Conservation (phyloP, 2,797 vertebrate species). For the Hephaestus fuliginosus region DNA sequence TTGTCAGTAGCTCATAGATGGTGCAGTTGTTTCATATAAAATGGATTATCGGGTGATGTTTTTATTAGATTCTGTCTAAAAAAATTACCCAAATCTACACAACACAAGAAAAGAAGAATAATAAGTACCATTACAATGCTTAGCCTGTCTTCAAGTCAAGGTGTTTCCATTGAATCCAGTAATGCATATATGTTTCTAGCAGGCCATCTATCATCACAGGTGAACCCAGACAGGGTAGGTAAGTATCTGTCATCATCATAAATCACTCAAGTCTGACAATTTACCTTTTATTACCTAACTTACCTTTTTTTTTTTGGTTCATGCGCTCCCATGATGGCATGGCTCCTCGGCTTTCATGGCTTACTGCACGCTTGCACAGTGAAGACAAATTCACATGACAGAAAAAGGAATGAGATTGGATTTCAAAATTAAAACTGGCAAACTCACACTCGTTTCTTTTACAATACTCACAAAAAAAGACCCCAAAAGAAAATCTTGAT, state of each 20-base stretch:
- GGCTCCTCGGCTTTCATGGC: background rate
- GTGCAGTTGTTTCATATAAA: background rate
- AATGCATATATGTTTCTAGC: background rate
- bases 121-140: background rate
- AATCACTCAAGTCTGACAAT: conserved; percentile 1
- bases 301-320: background rate
- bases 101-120: background rate
- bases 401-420: background rate
- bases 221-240: conserved; percentile 10
- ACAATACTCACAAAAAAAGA: background rate
- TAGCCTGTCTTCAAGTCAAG: background rate
- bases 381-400: too few relatives aligned
- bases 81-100: background rate
- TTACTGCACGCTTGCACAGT: background rate
- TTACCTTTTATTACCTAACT: background rate
- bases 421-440: background rate
- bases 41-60: background rate
- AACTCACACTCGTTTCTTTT: background rate
- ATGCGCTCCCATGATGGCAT: background rate
- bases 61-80: background rate
- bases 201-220: background rate
- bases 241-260: conserved; percentile 8
- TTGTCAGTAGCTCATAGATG: background rate
- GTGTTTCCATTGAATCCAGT: background rate
- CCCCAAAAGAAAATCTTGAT: background rate